Evolutionary conservation across 2,888 invertebrate genomes (phyloP), one percentile per base, ranked within the genome.

Genomic region (Aricia artaxerxes): DNA sequence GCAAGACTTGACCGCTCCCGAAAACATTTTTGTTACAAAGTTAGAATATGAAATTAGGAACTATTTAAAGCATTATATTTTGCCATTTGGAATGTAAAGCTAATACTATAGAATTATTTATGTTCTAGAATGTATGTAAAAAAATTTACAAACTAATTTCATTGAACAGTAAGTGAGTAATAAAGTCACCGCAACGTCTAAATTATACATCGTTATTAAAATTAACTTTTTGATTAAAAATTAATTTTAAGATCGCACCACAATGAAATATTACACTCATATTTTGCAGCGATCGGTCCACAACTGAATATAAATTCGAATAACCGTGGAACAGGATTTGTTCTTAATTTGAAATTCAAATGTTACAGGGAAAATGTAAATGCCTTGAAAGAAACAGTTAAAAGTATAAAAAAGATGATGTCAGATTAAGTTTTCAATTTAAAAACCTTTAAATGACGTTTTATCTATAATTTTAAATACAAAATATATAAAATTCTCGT

Each of bases 191-290:
- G 24, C 73, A 49, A 53, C 24, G 49, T 76, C 49, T 76, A 76
- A 57, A 76, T 76, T 57, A 53, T 16, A 38, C 6, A 53, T 75
- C 53, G 16, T 16, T 76, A 31, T 16, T 76, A 76, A 76, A 76
- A 13, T 76, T 24, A 57, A 57, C 11, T 57, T 53, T 57, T 57
- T 57, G 76, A 76, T 76, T 53, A 76, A 76, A 76, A 53, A 57
- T 16, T 76, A 38, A 76, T 57, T 76, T 35, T 31, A 24, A 57
- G 57, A 31, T 35, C 53, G 38, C 7, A 76, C 53, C 75, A 83
- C 86, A 89, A 89, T 90, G 90, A 91, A 87, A 90, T 89, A 92
- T 92, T 88, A 88, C 88, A 86, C 87, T 88, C 89, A 90, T 91
- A 91, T 90, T 91, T 91, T 88, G 84, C 85, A 87, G 88, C 89